These are phyloP conservation scores for Cephus runcator DNA, from an alignment of 2,888 invertebrate species.

Conservation along the genomic window DNA sequence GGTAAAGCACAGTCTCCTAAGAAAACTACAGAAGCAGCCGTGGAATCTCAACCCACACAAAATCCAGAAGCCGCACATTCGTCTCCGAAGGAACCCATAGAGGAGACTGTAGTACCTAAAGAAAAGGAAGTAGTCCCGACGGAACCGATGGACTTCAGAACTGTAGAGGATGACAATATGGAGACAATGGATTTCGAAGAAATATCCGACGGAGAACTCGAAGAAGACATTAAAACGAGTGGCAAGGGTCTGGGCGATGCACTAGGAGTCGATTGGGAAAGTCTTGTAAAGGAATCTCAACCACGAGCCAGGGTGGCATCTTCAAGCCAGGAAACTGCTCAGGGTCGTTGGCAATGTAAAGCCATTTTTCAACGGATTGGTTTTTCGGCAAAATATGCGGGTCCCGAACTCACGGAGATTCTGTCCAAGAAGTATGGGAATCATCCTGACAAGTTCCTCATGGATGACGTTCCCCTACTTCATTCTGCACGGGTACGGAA, in stretches of 20 bases:
- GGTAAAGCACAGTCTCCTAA: slow-evolving; percentile 36
- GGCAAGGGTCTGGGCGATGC: slow-evolving; percentile 85
- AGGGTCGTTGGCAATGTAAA: slow-evolving; percentile 84
- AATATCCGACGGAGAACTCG: slow-evolving; percentile 89
- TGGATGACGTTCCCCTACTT: slow-evolving; percentile 54
- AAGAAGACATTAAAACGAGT: slow-evolving; percentile 77
- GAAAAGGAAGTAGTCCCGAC: slow-evolving; percentile 41
- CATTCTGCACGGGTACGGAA: slow-evolving; percentile 53
- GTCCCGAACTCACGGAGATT: slow-evolving; percentile 70
- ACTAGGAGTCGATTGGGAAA: slow-evolving; percentile 96
- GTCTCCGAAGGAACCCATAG: slow-evolving; percentile 49
- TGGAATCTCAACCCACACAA: slow-evolving; percentile 43
- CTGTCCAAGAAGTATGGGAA: slow-evolving; percentile 53
- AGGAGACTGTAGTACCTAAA: slow-evolving; percentile 49
- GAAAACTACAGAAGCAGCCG: slow-evolving; percentile 43
- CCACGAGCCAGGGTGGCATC: slow-evolving; percentile 60
- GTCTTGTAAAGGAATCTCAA: slow-evolving; percentile 83
- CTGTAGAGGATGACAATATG: slow-evolving; percentile 76
- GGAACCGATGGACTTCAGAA: slow-evolving; percentile 42
- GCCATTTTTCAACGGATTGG: slow-evolving; percentile 84
- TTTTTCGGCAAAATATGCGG: slow-evolving; percentile 82
- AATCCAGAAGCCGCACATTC: slow-evolving; percentile 52
- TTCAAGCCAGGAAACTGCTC: slow-evolving; percentile 69
- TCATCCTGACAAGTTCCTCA: slow-evolving; percentile 43
- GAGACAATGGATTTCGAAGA: slow-evolving; percentile 87